These are phyloP conservation scores for Achroia grisella DNA, from an alignment of 1,140 invertebrate genomes.

Conservation along the genomic window DNA sequence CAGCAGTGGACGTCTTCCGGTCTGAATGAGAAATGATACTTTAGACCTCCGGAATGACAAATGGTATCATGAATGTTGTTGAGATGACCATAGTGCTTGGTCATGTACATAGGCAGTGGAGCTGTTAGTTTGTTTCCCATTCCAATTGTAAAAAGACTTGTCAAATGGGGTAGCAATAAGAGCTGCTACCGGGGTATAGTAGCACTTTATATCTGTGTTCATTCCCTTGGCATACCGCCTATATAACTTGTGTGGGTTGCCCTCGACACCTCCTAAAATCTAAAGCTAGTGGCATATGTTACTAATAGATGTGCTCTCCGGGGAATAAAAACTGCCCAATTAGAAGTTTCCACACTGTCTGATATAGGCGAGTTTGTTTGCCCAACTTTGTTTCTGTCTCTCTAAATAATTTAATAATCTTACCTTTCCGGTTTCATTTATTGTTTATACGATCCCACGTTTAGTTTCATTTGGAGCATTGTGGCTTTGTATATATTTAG, in stretches of 20 bases:
- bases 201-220: constrained; percentile 12
- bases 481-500: not conserved
- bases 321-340: constrained; percentile 51
- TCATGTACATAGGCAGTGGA: too few relatives aligned
- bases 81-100: too few relatives aligned
- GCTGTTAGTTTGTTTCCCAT: too few relatives aligned
- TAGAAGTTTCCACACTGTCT: constrained; percentile 5
- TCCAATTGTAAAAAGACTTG: too few relatives aligned
- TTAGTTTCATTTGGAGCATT: not conserved
- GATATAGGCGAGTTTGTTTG: constrained; percentile 4
- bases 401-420: too few relatives aligned
- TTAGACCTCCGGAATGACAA: too few relatives aligned
- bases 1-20: too few relatives aligned
- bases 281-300: constrained; percentile 39
- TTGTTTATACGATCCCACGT: not conserved
- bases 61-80: too few relatives aligned
- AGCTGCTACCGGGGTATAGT: too few relatives aligned
- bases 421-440: too few relatives aligned
- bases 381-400: not conserved
- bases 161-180: too few relatives aligned
- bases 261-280: constrained; percentile 37
- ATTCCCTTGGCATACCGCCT: constrained; percentile 15
- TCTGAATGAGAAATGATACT: too few relatives aligned
- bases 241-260: constrained; percentile 32
- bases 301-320: constrained; percentile 40